phyloP scores from a whole-genome alignment of 2,113 vertebrate genomes.

The Alosa alosa region DNA sequence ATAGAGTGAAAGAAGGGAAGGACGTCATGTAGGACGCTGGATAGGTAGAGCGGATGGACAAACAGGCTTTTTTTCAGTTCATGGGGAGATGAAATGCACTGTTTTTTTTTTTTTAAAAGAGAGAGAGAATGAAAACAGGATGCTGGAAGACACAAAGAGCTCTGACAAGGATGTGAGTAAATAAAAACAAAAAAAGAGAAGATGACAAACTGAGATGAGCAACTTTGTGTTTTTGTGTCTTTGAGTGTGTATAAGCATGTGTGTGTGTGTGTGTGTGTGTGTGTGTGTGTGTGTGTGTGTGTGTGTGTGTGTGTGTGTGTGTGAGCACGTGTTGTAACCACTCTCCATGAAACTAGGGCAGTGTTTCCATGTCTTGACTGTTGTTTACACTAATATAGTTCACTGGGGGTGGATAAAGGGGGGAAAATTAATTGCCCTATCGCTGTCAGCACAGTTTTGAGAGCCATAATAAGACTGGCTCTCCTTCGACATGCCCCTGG shows the following conservation, averaged over 20 bases:
- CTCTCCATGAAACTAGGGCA: constrained; percentile 72
- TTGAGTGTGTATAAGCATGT: neutral
- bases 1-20: neutral
- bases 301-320: constrained; percentile 13
- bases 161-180: neutral
- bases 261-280: neutral
- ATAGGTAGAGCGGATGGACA: neutral
- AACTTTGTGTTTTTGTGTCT: neutral
- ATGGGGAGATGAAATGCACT: neutral
- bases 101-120: neutral
- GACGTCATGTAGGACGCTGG: neutral
- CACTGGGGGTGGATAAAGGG: constrained; percentile 75
- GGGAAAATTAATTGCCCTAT: constrained; percentile 81
- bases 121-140: neutral
- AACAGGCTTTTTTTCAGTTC: neutral
- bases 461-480: constrained; percentile 79
- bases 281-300: neutral
- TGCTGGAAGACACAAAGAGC: neutral
- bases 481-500: constrained; percentile 72
- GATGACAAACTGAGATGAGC: neutral
- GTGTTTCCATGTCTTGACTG: constrained; percentile 77
- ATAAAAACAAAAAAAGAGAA: neutral
- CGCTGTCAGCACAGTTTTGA: constrained; percentile 78
- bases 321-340: neutral
- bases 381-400: constrained; percentile 83